phyloP scores from a whole-genome alignment of 2,888 invertebrate genomes.

The Hemicrepidius hirtus region DNA sequence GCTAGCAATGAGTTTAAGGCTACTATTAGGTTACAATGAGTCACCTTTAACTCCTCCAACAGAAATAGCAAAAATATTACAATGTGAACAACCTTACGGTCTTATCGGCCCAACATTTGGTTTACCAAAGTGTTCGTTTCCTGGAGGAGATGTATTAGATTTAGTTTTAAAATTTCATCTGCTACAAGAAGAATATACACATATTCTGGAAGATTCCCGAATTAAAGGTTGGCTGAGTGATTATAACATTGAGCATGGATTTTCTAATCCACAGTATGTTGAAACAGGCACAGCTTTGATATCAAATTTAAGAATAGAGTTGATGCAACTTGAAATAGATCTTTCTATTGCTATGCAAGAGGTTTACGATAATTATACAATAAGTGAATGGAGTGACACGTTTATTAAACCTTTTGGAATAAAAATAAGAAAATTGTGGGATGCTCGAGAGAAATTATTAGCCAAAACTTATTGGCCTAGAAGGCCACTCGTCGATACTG shows the following conservation, averaged over 20 bases:
- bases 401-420: conserved; percentile 72
- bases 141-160: conserved; percentile 67
- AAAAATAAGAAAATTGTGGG: conserved; percentile 72
- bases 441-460: conserved; percentile 72
- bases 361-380: conserved; percentile 76
- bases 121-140: conserved; percentile 67
- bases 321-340: conserved; percentile 73
- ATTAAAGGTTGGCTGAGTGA: conserved; percentile 78
- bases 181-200: conserved; percentile 73
- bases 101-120: conserved; percentile 65
- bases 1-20: conserved; percentile 76
- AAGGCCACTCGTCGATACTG: conserved; percentile 70
- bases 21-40: conserved; percentile 70
- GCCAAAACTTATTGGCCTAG: conserved; percentile 74
- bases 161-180: conserved; percentile 71
- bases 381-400: conserved; percentile 79
- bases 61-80: conserved; percentile 64
- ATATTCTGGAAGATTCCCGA: conserved; percentile 69
- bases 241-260: conserved; percentile 80
- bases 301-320: conserved; percentile 73
- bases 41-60: conserved; percentile 74
- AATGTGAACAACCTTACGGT: conserved; percentile 67
- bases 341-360: conserved; percentile 74
- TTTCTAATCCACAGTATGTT: conserved; percentile 78
- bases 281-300: conserved; percentile 75